A percentile compares a stretch with the other conserved stretches of the same genome.
Conservation (phyloP, 2,888 invertebrate species). For the Eledona agricola region DNA sequence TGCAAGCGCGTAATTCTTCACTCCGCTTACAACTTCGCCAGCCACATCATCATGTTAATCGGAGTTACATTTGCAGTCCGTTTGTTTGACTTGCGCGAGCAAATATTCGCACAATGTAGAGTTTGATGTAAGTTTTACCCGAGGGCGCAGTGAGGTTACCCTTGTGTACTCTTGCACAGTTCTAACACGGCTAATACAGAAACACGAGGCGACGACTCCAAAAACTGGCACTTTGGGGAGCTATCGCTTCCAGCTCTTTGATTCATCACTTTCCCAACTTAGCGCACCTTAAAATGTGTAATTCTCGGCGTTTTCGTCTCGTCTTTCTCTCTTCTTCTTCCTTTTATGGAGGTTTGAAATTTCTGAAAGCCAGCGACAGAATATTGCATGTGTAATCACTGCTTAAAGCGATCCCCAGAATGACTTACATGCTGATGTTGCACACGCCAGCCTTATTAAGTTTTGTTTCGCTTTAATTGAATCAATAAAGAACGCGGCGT, state of each 20-base stretch:
- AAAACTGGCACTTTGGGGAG: slow-evolving; percentile 27
- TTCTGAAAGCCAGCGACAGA: slow-evolving; percentile 20
- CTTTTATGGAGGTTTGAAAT: slow-evolving; percentile 29
- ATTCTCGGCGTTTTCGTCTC: slow-evolving; percentile 14
- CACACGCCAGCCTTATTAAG: slow-evolving; percentile 5
- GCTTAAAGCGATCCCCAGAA: slow-evolving; percentile 20
- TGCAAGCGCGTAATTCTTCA: not conserved
- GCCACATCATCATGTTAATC: slow-evolving; percentile 20
- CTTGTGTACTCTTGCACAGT: slow-evolving; percentile 40
- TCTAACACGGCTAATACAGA: slow-evolving; percentile 39
- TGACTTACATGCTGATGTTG: slow-evolving; percentile 32
- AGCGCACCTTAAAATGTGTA: too few species aligned
- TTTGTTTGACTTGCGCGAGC: slow-evolving; percentile 41
- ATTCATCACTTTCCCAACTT: too few species aligned
- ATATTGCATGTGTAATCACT: slow-evolving; percentile 28
- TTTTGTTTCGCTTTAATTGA: slow-evolving; percentile 12
- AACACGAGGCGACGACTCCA: slow-evolving; percentile 31
- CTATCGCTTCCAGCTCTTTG: slow-evolving; percentile 19
- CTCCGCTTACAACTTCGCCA: not conserved
- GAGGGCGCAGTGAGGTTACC: slow-evolving; percentile 39
- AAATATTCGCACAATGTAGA: slow-evolving; percentile 38
- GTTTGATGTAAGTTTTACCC: slow-evolving; percentile 44
- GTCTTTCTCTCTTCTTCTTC: slow-evolving; percentile 10
- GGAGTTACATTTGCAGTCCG: slow-evolving; percentile 34
- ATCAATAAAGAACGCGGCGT: slow-evolving; percentile 14